Conservation (phyloP, 2,113 vertebrate species). For the Procavia capensis region DNA sequence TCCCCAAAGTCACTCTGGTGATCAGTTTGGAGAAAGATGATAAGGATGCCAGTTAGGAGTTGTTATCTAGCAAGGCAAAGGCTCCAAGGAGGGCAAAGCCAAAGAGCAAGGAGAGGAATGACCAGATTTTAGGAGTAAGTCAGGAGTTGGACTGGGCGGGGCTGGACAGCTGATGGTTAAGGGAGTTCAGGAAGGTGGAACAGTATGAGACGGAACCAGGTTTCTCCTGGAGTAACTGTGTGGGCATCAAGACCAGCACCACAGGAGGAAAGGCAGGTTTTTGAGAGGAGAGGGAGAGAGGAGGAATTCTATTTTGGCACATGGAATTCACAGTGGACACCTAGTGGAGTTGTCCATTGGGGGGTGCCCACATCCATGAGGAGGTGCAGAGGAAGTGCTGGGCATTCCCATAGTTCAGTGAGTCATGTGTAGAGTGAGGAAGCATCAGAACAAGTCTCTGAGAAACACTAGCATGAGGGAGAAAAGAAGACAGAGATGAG, state of each 20-base stretch:
- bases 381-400: not conserved
- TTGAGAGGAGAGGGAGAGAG: not conserved
- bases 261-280: not conserved
- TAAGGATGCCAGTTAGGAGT: not conserved
- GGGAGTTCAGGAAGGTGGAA: not conserved
- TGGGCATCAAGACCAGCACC: not conserved
- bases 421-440: not conserved
- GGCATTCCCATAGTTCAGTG: not conserved
- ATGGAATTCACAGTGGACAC: not conserved
- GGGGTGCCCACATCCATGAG: not conserved
- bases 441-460: too few species aligned
- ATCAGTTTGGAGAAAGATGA: not conserved
- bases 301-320: not conserved
- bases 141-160: not conserved
- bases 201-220: not conserved
- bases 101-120: not conserved
- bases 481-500: not conserved
- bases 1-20: not conserved
- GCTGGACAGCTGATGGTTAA: not conserved
- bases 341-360: not conserved
- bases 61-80: not conserved
- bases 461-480: not conserved
- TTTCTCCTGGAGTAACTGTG: not conserved
- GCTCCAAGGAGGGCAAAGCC: not conserved
- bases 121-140: not conserved